Evolutionary conservation across 2,113 vertebrate species (phyloP).

Genomic region (Cebus imitator): DNA sequence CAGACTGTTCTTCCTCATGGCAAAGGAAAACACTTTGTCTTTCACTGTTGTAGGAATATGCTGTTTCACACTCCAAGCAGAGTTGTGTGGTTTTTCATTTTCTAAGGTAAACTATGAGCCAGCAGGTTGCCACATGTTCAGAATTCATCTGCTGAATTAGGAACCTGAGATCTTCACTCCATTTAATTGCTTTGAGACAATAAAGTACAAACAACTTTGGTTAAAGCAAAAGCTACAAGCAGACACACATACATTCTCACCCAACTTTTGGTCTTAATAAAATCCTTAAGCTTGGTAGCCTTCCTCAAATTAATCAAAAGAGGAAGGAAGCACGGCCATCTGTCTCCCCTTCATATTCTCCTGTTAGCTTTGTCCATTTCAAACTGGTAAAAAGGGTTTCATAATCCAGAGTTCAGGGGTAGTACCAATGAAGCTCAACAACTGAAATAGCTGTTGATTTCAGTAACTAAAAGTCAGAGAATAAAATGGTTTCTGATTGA

Average conservation of each 20-base stretch:
- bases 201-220: constrained; percentile 1
- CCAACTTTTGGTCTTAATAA: not conserved
- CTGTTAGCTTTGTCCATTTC: not conserved
- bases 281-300: not conserved
- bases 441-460: not conserved
- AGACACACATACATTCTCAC: not conserved
- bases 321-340: not conserved
- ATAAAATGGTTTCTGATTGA: not conserved
- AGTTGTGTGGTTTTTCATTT: not conserved
- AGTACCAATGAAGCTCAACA: not conserved
- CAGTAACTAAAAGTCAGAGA: not conserved
- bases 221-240: not conserved
- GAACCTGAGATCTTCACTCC: constrained; percentile 33
- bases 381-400: not conserved
- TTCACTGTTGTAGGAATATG: not conserved
- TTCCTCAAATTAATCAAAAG: constrained; percentile 42
- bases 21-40: not conserved
- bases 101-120: constrained; percentile 66
- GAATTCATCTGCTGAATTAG: constrained; percentile 65
- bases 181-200: constrained; percentile 62
- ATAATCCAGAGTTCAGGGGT: not conserved
- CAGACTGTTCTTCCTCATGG: not conserved
- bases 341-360: not conserved
- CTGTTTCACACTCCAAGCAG: not conserved
- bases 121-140: constrained; percentile 60